Base-by-base conservation (phyloP, 2,797 vertebrate species). In the Oryzias sinensis region DNA sequence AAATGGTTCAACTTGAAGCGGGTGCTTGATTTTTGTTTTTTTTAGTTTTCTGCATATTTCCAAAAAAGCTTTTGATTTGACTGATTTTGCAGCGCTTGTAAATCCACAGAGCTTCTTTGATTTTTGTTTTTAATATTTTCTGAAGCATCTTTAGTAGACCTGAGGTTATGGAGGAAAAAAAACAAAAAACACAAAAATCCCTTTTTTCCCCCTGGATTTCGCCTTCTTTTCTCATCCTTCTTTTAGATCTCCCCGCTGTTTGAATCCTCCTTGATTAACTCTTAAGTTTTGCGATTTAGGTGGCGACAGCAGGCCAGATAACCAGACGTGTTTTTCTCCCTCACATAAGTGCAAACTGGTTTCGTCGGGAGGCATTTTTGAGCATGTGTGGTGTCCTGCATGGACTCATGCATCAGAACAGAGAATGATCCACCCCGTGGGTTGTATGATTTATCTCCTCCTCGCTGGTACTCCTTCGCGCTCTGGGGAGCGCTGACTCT, bases 401-500 rank as follows among this genome's bases (percentile, higher is more conserved):
- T 46, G 45, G 41, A 53, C 51, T 24, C 46, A 49, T 54, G 53
- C 49, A 43, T 47, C 65, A 51, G 75, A 75, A 67, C 37, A 67
- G 62, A 65, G 53, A 83, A 80, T 1, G 79, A 68, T 64, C 68
- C 75, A 81, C 61, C 46, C 62, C 6, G 24, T 53, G 42, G 54
- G 29, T 44, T 64, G 68, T 70, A 79, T 83, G 15, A 83, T 87
- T 79, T 53, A 46, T 59, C 56, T 11, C 14, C 57, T 53, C 37
- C n/a, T n/a, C 48, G 65, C 58, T 56, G 70, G 62, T 74, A 44
- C 59, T 79, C 57, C 43, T 43, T 18, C 40, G 51, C 17, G 67
- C 62, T 65, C 60, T 56, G 46, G 64, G 61, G 65, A 80, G 55
- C 68, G 56, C 53, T 70, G 75, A 76, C 76, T 68, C 76, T 52